phyloP scores from a whole-genome alignment of 2,797 vertebrate species.

The Megaceryle alcyon region DNA sequence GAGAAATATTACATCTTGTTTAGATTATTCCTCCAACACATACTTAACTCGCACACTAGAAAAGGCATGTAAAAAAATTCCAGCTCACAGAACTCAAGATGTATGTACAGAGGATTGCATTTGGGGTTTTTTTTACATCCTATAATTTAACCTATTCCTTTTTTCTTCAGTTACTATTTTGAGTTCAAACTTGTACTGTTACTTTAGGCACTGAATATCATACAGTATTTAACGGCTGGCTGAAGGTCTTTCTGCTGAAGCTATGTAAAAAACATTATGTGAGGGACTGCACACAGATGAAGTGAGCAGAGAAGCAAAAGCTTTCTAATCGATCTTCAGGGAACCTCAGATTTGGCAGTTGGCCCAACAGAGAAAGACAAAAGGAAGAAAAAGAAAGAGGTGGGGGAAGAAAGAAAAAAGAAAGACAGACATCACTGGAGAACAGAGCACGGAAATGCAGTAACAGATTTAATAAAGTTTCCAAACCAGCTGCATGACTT shows the following conservation, averaged over 20 bases:
- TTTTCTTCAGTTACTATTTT: neutral
- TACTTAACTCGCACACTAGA: neutral
- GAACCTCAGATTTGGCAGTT: neutral
- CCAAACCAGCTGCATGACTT: neutral
- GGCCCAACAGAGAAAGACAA: neutral
- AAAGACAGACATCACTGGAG: neutral
- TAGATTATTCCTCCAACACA: neutral
- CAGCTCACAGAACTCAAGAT: neutral
- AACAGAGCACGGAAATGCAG: neutral
- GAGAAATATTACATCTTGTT: neutral
- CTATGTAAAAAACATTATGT: neutral
- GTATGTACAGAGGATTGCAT: neutral
- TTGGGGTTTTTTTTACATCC: neutral
- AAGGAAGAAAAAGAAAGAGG: neutral
- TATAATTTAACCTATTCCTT: neutral
- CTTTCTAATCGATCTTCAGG: neutral
- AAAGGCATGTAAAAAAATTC: neutral
- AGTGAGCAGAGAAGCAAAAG: neutral
- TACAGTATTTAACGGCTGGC: neutral
- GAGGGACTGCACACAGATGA: neutral
- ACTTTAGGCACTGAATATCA: neutral
- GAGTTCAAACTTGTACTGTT: neutral
- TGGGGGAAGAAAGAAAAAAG: no score
- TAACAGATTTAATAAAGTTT: neutral
- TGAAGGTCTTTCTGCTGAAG: neutral